Base-by-base conservation (phyloP, 1,140 invertebrate genomes). In the Mamestra configurata region DNA sequence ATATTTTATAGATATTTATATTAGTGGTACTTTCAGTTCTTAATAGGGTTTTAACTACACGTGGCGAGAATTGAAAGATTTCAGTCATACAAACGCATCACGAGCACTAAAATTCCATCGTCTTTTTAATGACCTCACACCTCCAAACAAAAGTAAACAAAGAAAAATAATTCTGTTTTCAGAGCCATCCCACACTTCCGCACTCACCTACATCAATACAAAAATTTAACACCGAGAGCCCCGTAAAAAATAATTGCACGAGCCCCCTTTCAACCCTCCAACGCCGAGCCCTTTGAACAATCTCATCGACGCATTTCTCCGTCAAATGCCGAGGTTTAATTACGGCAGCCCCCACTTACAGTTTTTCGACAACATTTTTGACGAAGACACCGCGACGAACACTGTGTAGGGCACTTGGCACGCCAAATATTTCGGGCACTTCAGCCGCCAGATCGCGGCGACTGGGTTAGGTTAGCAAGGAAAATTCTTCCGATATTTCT, bases 311-410 rank as follows among this genome's bases (percentile, higher is more conserved):
- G 75, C 59, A 68, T 77, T 77, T 66, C 75, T 68, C 43, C 15
- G 24, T 20, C 31, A 77, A 77, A 77, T 40, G 59, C 75, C 46
- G 43, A 68, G 61, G 75, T 66, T 77, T 77, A 77, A 77, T 77
- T 77, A 77, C 75, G 18, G 15, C 73, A 15, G 61, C 22, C 31
- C 53, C 57, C 66, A 70, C 66, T 75, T 75, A 66, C 75, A 35
- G 43, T 66, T 55, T 77, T 66, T 64, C 75, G 57, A 77, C 61
- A 59, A 68, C 55, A 77, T 77, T 82, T 80, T 80, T 80, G 71
- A 82, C 78, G 57, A 70, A 77, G 77, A 71, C 55, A 80, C 72
- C 59, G 70, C 78, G 78, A 80, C 79, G 51, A 40, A 70, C 66
- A 13, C 13, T 5, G 53, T 79, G 53, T 49, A 77, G 75, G 46